Evolutionary conservation across 2,797 vertebrate species (phyloP).

Genomic region (Rhodeus uyekii): DNA sequence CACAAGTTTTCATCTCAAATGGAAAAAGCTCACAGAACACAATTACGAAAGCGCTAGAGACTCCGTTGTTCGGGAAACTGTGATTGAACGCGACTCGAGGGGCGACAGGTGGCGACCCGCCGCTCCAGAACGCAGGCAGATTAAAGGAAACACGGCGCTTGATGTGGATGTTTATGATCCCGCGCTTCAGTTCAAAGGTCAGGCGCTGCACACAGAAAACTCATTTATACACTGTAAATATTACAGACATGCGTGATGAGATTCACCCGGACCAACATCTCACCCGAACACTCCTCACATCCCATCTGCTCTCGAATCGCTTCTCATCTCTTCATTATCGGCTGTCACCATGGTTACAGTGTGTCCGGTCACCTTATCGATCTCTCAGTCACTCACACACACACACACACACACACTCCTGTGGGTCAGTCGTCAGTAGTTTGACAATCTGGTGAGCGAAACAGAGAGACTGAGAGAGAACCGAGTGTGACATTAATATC

Average conservation of each 20-base stretch:
- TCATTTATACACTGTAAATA: neutral
- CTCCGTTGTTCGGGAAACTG: constrained; percentile 4
- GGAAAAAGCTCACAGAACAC: neutral
- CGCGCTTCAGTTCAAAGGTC: neutral
- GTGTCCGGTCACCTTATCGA: constrained; percentile 66
- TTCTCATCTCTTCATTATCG: constrained; percentile 49
- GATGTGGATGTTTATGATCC: neutral
- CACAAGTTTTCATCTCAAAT: neutral
- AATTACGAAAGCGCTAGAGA: too few relatives aligned
- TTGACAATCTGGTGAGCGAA: neutral
- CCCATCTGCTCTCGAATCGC: constrained; percentile 39
- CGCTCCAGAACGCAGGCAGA: constrained; percentile 20
- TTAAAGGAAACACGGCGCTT: constrained; percentile 31
- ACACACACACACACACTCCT: constrained; percentile 27
- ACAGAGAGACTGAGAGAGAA: too few relatives aligned
- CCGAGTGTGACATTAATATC: too few relatives aligned
- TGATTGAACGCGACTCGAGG: constrained; percentile 7
- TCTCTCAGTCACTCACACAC: constrained; percentile 51
- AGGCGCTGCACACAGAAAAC: neutral
- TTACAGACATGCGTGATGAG: neutral
- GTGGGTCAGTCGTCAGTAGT: neutral
- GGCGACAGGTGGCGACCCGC: too few relatives aligned
- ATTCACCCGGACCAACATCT: neutral
- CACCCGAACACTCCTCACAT: neutral
- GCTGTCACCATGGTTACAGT: constrained; percentile 46